A percentile compares a stretch with the other conserved stretches of the same genome.
Conservation (phyloP, 2,113 vertebrate species). For the Coreoperca whiteheadi region DNA sequence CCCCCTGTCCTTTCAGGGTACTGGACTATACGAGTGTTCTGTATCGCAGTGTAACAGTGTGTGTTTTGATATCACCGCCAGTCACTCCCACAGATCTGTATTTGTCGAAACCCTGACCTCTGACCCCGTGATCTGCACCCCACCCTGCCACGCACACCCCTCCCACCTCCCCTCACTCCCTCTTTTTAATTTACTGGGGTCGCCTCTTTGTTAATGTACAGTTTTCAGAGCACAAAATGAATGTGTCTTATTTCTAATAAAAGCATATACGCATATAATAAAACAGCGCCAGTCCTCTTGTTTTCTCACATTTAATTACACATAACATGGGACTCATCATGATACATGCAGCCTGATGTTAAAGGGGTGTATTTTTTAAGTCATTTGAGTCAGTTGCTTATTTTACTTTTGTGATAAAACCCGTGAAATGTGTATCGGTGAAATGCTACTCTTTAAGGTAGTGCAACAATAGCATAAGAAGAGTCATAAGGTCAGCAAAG, state of each 20-base stretch:
- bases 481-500: too few species aligned
- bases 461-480: too few species aligned
- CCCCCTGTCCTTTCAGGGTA: conserved; percentile 71
- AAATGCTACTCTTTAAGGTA: too few species aligned
- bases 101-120: conserved; percentile 49
- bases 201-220: conserved; percentile 89
- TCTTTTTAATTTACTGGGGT: conserved; percentile 83
- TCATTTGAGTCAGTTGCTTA: background rate
- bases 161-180: conserved; percentile 41
- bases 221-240: conserved; percentile 97
- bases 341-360: background rate
- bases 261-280: conserved; percentile 85
- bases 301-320: conserved; percentile 19
- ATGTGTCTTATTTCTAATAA: conserved; percentile 98
- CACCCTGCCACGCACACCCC: conserved; percentile 31
- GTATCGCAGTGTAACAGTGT: conserved; percentile 89
- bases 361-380: background rate
- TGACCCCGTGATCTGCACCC: conserved; percentile 47
- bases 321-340: background rate
- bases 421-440: background rate
- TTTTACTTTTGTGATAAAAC: background rate
- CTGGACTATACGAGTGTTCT: conserved; percentile 88
- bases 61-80: conserved; percentile 89
- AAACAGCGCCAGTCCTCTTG: conserved; percentile 46
- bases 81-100: conserved; percentile 69